phyloP scores from a whole-genome alignment of 2,888 invertebrate species.

The Mesorhabditis sp. region DNA sequence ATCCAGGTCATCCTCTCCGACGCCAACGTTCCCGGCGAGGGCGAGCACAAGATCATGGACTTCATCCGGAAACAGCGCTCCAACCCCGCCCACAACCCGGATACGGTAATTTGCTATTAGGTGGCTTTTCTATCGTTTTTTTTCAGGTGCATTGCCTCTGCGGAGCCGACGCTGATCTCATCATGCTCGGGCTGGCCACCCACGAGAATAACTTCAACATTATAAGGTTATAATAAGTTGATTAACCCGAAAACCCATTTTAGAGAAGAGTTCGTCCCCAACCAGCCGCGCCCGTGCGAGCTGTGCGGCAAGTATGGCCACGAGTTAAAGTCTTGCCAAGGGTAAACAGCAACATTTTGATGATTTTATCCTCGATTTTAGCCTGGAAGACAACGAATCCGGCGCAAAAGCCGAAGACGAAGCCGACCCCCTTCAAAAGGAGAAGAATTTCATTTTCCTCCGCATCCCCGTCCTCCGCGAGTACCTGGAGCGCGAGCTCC shows the following conservation, averaged over 20 bases:
- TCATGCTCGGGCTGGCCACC: slow-evolving; percentile 92
- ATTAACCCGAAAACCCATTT: background rate
- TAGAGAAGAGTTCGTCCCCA: slow-evolving; percentile 92
- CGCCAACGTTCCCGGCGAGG: slow-evolving; percentile 95
- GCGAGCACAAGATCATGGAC: slow-evolving; percentile 99
- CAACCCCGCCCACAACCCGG: slow-evolving; percentile 82
- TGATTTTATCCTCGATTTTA: slow-evolving; percentile 12
- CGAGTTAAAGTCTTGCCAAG: slow-evolving; percentile 58
- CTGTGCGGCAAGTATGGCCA: slow-evolving; percentile 75
- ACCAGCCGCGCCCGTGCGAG: slow-evolving; percentile 90
- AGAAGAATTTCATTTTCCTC: slow-evolving; percentile 65
- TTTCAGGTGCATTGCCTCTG: slow-evolving; percentile 76
- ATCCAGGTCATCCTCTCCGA: slow-evolving; percentile 92
- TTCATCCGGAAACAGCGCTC: slow-evolving; percentile 84
- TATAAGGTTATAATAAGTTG: slow-evolving; percentile 63
- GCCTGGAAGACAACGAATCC: slow-evolving; percentile 36
- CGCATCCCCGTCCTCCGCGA: slow-evolving; percentile 81
- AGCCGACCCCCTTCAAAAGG: slow-evolving; percentile 43
- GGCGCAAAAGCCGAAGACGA: slow-evolving; percentile 35
- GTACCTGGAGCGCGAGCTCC: slow-evolving; percentile 82
- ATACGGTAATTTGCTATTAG: slow-evolving; percentile 68
- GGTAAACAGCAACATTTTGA: slow-evolving; percentile 15
- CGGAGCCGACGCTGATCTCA: slow-evolving; percentile 90
- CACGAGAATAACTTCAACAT: slow-evolving; percentile 99
- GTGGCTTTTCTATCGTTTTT: background rate